Base-by-base conservation (phyloP, 2,113 vertebrate species). In the Spizaetus ornatus region DNA sequence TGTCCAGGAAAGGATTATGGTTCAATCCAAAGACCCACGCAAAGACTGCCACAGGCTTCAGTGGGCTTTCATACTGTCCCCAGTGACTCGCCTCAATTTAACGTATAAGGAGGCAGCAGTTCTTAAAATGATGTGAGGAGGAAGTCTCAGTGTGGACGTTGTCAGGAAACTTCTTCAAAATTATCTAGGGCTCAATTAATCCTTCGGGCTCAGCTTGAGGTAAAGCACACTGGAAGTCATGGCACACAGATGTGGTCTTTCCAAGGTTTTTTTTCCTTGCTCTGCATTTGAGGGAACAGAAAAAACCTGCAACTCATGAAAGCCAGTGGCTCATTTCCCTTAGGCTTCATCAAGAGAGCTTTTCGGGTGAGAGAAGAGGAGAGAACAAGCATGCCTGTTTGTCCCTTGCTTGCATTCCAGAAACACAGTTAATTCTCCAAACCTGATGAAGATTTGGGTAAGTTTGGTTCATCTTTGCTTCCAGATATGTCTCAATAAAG, bases 201-300 rank as follows among this genome's bases (percentile, higher is more conserved):
- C 40, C 59, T 52, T 12, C 1, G 4, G 43, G 20, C 20, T 90
- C 13, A 4, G 27, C n/a, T 42, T 47, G 45, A 45, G 13, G 50
- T 26, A 38, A 90, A 74, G 15, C 48, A 40, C 9, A 3, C 23
- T 13, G 62, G 42, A 29, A 16, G 45, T 42, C 55, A 48, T 9
- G 45, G 4, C 52, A n/a, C 45, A 72, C 23, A 9, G 36, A 21
- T 0, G 0, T 67, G 16, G 19, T 31, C 7, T 80, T 90, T 40
- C 61, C 47, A 66, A 70, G 34, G 9, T 62, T 62, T 82, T 58
- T 12, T 82, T 56, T 69, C 13, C 48, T 40, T 48, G 3, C 20
- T 76, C 31, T 56, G 45, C 8, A 3, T 66, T 83, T 62, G 25
- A 65, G 13, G 45, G 29, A 82, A 81, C 4, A 16, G 11, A 63